Evolutionary conservation across 2,113 vertebrate species (phyloP), one percentile per base, ranked within the genome.

Genomic region (Pseudorectes ferrugineus): DNA sequence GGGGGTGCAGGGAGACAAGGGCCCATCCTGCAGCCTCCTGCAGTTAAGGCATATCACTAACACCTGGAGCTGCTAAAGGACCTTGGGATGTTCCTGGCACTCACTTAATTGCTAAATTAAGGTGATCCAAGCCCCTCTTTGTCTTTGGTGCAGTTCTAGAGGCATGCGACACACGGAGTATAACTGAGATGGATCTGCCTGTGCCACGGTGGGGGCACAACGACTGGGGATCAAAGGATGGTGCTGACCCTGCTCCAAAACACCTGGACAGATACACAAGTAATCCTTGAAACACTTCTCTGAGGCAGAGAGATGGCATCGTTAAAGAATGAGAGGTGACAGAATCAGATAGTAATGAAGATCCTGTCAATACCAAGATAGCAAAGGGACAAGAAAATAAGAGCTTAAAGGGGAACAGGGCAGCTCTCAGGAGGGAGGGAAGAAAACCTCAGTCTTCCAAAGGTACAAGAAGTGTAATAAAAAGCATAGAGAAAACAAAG

Each of bases 131-230:
- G 35, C 11, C 43, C 81, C 33, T 72, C 38, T 35, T 83, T 54
- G 35, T 68, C 35, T 42, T 83, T 58, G 35, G 20, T 36, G 18
- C 35, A n/a, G 42, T 20, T 88, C 24, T 12, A 61, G 85, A 83
- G 63, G 42, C n/a, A 7, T 14, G 59, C 36, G 5, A 15, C 9
- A 5, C 2, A 1, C 5, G 31, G 31, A 42, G 11, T 28, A 57
- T 36, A 33, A 21, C 13, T 88, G 29, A 14, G n/a, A 49, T n/a
- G 58, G 49, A n/a, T 14, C 35, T 67, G 26, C 35, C 26, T 62
- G 49, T 1, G 2, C 33, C 23, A 11, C 0, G 2, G 33, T 35
- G 42, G 6, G 15, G 15, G 1, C 38, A 78, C 51, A 22, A 21
- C 18, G 40, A 31, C 21, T 24, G 55, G 6, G 9, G 9, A 40